phyloP scores from a whole-genome alignment of 1,140 invertebrate species.

The Vanessa tameamea region DNA sequence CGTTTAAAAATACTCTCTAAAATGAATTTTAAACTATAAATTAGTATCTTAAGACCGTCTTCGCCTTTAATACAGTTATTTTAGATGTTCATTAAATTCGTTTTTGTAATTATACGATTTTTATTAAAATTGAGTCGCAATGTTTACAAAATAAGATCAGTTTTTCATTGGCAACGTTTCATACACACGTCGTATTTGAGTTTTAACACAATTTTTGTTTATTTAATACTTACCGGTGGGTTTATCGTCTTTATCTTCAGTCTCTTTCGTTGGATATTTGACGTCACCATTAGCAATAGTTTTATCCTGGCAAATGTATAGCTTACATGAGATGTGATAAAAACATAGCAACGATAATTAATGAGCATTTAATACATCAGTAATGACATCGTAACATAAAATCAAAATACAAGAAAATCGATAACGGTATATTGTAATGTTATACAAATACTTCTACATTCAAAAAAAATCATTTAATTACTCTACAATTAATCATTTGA shows the following conservation, averaged over 20 bases:
- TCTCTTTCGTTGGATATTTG: conserved; percentile 59
- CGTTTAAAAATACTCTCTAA: too few relatives aligned
- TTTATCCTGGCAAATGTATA: conserved; percentile 54
- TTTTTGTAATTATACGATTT: too few relatives aligned
- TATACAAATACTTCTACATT: not conserved
- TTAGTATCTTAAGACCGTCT: too few relatives aligned
- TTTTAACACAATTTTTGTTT: not conserved
- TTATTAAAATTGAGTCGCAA: too few relatives aligned
- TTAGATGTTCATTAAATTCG: too few relatives aligned
- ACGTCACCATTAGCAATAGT: conserved; percentile 68
- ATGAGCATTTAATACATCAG: not conserved
- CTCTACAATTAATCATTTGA: too few relatives aligned
- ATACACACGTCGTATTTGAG: not conserved
- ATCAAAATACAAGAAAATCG: too few relatives aligned
- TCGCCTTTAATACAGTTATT: too few relatives aligned
- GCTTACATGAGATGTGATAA: conserved; percentile 12
- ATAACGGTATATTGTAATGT: not conserved
- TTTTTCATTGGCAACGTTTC: too few relatives aligned
- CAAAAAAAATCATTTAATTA: not conserved
- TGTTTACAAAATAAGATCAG: too few relatives aligned
- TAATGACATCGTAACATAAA: not conserved
- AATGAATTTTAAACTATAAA: too few relatives aligned
- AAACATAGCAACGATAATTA: conserved; percentile 3
- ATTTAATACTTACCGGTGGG: conserved; percentile 55
- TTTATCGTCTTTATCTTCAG: conserved; percentile 56